These are phyloP conservation scores for Vanacampus margaritifer DNA, from an alignment of 2,113 vertebrate genomes.

Conservation along the genomic window DNA sequence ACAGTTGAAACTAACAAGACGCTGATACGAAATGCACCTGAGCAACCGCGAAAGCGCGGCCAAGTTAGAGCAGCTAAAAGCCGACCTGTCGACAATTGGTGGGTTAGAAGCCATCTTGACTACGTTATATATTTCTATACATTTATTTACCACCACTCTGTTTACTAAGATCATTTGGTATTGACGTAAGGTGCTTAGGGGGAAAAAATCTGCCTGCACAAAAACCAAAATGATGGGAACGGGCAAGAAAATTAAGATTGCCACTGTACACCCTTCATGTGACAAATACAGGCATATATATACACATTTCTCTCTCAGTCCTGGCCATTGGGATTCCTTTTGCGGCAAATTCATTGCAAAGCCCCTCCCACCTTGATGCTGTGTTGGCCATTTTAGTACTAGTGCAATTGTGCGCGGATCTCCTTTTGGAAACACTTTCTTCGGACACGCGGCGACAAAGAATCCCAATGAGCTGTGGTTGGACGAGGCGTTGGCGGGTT, in stretches of 20 bases:
- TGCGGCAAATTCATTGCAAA: not conserved
- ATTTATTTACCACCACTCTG: not conserved
- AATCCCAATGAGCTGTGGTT: not conserved
- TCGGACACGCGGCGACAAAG: not conserved
- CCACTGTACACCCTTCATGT: conserved; percentile 44
- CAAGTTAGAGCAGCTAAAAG: conserved; percentile 19
- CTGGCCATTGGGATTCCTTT: not conserved
- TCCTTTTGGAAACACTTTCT: not conserved
- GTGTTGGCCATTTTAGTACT: not conserved
- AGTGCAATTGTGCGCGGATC: not conserved
- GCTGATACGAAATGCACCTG: conserved; percentile 36
- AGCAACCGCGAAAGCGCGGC: conserved; percentile 7
- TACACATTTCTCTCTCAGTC: conserved; percentile 15
- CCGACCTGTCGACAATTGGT: not conserved
- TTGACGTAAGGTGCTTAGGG: conserved; percentile 56
- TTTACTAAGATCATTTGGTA: conserved; percentile 45
- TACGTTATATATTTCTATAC: not conserved
- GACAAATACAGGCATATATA: conserved; percentile 25
- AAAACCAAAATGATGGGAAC: conserved; percentile 4
- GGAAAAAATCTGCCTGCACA: conserved; percentile 35
- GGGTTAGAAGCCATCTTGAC: conserved; percentile 9
- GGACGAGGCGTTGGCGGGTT: not conserved
- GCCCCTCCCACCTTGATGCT: not conserved
- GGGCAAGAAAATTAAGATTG: conserved; percentile 12
- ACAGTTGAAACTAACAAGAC: conserved; percentile 49